Conservation (phyloP, 2,113 vertebrate species). For the Mobula hypostoma region DNA sequence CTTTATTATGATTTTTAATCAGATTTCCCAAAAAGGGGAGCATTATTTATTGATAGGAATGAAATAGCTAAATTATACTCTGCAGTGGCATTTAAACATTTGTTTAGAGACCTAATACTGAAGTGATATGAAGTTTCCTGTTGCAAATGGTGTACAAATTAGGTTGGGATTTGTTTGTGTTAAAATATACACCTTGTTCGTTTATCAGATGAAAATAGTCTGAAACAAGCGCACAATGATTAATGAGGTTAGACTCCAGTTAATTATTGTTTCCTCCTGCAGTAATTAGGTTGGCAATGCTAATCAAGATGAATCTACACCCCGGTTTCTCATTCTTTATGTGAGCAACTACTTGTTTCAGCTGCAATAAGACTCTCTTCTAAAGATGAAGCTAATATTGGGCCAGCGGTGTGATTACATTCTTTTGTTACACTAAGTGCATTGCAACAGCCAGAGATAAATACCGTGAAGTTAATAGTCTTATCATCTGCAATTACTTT, state of each 20-base stretch:
- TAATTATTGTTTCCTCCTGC: slow-evolving; percentile 98
- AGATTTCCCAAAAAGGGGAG: not conserved
- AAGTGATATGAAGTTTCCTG: slow-evolving; percentile 30
- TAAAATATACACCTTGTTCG: slow-evolving; percentile 83
- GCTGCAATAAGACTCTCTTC: slow-evolving; percentile 67
- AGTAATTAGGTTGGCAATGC: slow-evolving; percentile 93
- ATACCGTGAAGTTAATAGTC: slow-evolving; percentile 69
- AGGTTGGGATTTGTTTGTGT: slow-evolving; percentile 60
- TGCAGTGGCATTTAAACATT: not conserved
- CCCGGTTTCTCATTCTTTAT: slow-evolving; percentile 73
- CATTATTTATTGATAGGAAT: not conserved
- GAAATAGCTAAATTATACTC: not conserved
- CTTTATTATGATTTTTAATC: not conserved
- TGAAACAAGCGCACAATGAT: slow-evolving; percentile 91
- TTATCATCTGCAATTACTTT: slow-evolving; percentile 71
- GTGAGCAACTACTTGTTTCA: slow-evolving; percentile 49
- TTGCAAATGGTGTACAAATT: slow-evolving; percentile 84
- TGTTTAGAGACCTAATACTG: slow-evolving; percentile 17
- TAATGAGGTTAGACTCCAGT: slow-evolving; percentile 96
- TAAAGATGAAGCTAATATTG: slow-evolving; percentile 69
- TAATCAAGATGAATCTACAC: slow-evolving; percentile 86
- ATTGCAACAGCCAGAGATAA: slow-evolving; percentile 58
- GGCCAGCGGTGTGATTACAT: slow-evolving; percentile 71
- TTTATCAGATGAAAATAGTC: slow-evolving; percentile 99
- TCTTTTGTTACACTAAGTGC: slow-evolving; percentile 69